phyloP scores from a whole-genome alignment of 35 echinoderm and acorn worm species.

The Holothuria glaberrima region DNA sequence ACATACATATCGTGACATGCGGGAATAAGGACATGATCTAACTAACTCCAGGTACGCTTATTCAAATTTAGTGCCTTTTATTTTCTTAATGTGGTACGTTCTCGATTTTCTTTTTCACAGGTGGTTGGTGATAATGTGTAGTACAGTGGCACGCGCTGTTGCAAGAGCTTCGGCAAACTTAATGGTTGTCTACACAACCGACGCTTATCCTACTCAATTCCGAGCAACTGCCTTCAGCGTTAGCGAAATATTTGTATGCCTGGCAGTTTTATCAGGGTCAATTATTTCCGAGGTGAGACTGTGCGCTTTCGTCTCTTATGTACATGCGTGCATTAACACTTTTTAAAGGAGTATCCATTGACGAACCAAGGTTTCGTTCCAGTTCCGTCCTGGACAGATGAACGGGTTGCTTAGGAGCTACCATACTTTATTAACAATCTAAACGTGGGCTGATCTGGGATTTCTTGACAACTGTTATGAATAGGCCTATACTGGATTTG shows the following conservation, averaged over 20 bases:
- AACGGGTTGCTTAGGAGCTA: too few species aligned
- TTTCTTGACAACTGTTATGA: too few species aligned
- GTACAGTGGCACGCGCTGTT: background rate
- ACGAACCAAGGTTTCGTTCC: too few species aligned
- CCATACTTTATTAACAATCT: too few species aligned
- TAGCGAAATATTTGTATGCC: slow-evolving; percentile 44
- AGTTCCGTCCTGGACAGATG: too few species aligned
- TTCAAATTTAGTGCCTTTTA: too few species aligned
- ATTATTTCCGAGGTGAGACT: slow-evolving; percentile 12
- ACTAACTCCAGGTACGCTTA: background rate
- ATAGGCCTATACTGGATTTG: too few species aligned
- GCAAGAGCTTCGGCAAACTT: slow-evolving; percentile 42
- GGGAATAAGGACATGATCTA: too few species aligned
- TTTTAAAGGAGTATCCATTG: too few species aligned
- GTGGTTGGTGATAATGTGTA: slow-evolving; percentile 38
- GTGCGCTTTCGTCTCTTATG: background rate
- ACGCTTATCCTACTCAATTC: slow-evolving; percentile 52
- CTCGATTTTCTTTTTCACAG: background rate
- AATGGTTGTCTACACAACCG: slow-evolving; percentile 37
- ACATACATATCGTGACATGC: too few species aligned
- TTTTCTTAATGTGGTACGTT: background rate
- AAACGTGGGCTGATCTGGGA: too few species aligned
- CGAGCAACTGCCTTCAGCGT: slow-evolving; percentile 54
- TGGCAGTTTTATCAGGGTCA: slow-evolving; percentile 15
- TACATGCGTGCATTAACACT: too few species aligned